Evolutionary conservation across 2,888 invertebrate species (phyloP).

Genomic region (Harpagoxenus sublaevis): DNA sequence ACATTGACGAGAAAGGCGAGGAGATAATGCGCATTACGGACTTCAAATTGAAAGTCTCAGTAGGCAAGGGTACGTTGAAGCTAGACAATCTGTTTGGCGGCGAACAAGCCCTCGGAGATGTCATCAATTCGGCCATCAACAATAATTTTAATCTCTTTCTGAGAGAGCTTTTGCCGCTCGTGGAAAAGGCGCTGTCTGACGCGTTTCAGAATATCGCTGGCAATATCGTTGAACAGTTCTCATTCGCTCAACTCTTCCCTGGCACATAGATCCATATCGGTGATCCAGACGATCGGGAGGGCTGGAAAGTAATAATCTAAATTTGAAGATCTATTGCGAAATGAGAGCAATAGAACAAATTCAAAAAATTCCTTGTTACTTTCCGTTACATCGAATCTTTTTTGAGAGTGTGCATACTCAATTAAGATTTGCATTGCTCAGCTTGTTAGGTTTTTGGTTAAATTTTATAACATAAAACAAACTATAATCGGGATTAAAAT

Average conservation of each 20-base stretch:
- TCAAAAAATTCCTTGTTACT: neutral
- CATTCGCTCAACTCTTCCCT: conserved; percentile 88
- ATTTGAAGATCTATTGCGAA: neutral
- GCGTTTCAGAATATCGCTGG: conserved; percentile 88
- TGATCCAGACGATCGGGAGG: neutral
- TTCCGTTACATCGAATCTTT: neutral
- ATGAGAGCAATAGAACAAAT: neutral
- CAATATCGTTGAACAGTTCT: conserved; percentile 87
- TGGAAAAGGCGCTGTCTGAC: conserved; percentile 87
- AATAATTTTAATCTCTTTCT: conserved; percentile 89
- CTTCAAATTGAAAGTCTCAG: conserved; percentile 86
- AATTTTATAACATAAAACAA: too few species aligned
- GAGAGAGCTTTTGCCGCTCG: conserved; percentile 87
- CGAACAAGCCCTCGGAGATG: conserved; percentile 88
- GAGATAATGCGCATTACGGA: conserved; percentile 87
- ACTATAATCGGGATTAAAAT: neutral
- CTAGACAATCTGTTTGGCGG: conserved; percentile 90
- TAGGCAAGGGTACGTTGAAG: conserved; percentile 88
- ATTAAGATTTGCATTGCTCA: neutral
- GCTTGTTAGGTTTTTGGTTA: neutral
- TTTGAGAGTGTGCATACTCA: neutral
- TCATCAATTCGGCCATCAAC: conserved; percentile 89
- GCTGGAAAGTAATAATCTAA: neutral
- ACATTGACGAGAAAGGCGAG: conserved; percentile 85
- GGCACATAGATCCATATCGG: conserved; percentile 59